Base-by-base conservation (phyloP, 2,113 vertebrate species). In the Pavo muticus region DNA sequence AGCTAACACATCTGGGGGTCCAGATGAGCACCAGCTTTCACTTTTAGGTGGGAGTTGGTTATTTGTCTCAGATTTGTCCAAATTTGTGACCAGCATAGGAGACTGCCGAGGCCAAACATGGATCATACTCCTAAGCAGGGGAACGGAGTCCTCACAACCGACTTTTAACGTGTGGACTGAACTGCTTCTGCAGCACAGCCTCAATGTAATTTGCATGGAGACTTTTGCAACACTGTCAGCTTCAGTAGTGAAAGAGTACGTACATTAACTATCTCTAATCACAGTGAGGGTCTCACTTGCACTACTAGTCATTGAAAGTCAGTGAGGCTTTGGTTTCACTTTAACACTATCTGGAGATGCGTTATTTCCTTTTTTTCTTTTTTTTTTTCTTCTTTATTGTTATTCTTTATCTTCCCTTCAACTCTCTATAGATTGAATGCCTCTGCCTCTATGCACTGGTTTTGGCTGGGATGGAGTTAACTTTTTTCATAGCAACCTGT, bases 151-250 rank as follows among this genome's bases (percentile, higher is more conserved):
- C 45, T 73, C 47, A 45, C 24, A 87, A 3, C 21, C 24, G 32
- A 14, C 75, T 57, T 75, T 64, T 20, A 76, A 14, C 0, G 12
- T 6, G 40, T 47, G 37, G 45, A 40, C 57, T 21, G 39, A 74
- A 37, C 29, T n/a, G 35, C 14, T 40, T 30, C 61, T 7, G 29
- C 0, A 5, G 48, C 63, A 48, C 45, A 70, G 30, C 32, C 23
- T 23, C 8, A 1, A 10, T 6, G 14, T 29, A 32, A 12, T 65
- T 54, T 16, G 16, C 52, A 29, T 18, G 6, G 0, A 5, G 72
- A 44, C 44, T 60, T n/a, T 70, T 15, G 42, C 16, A 63, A 5
- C 1, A 4, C 56, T 39, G 18, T 40, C 50, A 80, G 13, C 21
- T 61, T 84, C 23, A 70, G 63, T 5, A 6, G 57, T 61, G 60